These are phyloP conservation scores for Diaprepes abbreviatus DNA, from an alignment of 2,888 invertebrate genomes.

Conservation along the genomic window DNA sequence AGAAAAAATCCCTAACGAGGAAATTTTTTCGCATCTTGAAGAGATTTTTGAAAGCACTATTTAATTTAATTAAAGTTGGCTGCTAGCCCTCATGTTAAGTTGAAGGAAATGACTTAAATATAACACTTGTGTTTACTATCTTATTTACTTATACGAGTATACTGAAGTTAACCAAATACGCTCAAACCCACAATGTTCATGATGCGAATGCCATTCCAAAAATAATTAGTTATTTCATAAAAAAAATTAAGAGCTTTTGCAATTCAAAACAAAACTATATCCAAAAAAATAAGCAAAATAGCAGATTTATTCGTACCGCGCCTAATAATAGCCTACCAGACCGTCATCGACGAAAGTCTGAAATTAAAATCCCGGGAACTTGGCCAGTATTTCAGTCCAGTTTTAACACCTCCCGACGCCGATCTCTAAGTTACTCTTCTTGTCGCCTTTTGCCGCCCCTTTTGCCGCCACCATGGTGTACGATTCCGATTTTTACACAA, in stretches of 20 bases:
- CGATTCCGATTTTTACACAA: constrained; percentile 93
- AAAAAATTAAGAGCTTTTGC: not conserved
- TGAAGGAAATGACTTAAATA: too few species aligned
- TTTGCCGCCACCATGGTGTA: constrained; percentile 81
- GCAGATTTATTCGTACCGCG: constrained; percentile 31
- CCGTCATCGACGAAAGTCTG: constrained; percentile 48
- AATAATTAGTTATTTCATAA: not conserved
- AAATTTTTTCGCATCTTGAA: too few species aligned
- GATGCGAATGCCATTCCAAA: not conserved
- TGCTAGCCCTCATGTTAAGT: too few species aligned
- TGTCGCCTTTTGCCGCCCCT: constrained; percentile 58
- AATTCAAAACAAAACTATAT: constrained; percentile 25
- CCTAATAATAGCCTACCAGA: constrained; percentile 41
- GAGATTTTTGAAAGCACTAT: too few species aligned
- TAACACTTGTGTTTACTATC: too few species aligned
- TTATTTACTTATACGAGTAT: too few species aligned
- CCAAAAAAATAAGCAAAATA: constrained; percentile 38
- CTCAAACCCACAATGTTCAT: too few species aligned
- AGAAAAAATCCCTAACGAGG: too few species aligned
- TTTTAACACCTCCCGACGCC: constrained; percentile 51
- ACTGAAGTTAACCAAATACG: too few species aligned
- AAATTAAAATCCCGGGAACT: constrained; percentile 60
- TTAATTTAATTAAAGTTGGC: too few species aligned
- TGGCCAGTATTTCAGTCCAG: constrained; percentile 61
- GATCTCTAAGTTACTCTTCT: constrained; percentile 69